Evolutionary conservation across 2,113 vertebrate species (phyloP).

Genomic region (Neomonachus schauinslandi): DNA sequence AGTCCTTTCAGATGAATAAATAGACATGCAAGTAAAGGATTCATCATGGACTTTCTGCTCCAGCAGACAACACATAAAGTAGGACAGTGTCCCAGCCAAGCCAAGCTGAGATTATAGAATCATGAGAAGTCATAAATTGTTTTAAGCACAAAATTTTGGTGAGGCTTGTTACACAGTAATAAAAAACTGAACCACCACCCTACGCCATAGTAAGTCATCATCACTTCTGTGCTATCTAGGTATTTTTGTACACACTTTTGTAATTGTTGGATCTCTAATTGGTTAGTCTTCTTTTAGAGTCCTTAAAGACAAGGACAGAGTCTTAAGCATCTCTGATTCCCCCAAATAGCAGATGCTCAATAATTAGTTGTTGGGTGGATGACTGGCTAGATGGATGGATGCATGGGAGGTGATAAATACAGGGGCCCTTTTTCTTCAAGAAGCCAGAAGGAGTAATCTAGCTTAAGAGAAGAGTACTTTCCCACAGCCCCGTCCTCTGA

Average conservation of each 20-base stretch:
- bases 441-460: background rate
- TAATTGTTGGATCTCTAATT: background rate
- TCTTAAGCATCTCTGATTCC: constrained; percentile 16
- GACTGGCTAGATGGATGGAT: background rate
- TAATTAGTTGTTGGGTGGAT: background rate
- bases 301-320: background rate
- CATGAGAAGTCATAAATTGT: background rate
- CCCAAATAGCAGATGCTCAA: background rate
- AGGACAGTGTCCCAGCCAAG: background rate
- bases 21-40: background rate
- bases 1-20: background rate
- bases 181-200: background rate
- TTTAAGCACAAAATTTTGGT: background rate
- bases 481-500: background rate
- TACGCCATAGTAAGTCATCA: background rate
- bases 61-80: background rate
- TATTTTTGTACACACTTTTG: background rate
- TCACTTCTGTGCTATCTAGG: background rate
- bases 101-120: background rate
- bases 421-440: background rate
- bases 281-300: background rate
- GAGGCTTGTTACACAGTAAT: background rate
- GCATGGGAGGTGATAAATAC: background rate
- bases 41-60: background rate
- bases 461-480: background rate